Conservation (phyloP, 2,113 vertebrate genomes). For the Sigmodon hispidus region DNA sequence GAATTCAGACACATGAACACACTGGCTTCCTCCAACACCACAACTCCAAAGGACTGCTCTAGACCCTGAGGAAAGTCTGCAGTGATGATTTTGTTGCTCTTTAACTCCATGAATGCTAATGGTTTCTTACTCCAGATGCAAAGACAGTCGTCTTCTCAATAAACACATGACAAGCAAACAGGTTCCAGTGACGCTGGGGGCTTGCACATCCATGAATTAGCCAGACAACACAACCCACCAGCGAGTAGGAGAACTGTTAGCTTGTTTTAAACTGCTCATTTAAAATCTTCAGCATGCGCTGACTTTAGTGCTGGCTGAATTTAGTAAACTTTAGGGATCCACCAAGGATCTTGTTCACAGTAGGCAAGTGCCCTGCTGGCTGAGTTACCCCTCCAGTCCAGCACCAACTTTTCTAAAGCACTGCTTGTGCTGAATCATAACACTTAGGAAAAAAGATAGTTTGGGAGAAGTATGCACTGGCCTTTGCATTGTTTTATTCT, state of each 20-base stretch:
- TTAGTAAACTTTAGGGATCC: neutral
- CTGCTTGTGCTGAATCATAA: neutral
- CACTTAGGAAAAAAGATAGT: constrained; percentile 12
- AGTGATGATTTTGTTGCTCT: constrained; percentile 57
- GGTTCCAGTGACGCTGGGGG: neutral
- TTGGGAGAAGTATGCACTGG: neutral
- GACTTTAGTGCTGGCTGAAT: neutral
- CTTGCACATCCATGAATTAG: constrained; percentile 13
- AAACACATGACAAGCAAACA: constrained; percentile 40
- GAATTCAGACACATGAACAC: too few species aligned
- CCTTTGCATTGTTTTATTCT: neutral
- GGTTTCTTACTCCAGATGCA: constrained; percentile 59
- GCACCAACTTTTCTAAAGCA: neutral
- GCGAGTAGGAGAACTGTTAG: neutral
- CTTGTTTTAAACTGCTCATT: neutral
- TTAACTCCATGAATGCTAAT: constrained; percentile 74
- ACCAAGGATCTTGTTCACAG: neutral
- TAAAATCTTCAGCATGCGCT: neutral
- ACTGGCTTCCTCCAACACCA: constrained; percentile 67
- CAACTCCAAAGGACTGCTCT: constrained; percentile 71
- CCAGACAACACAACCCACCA: neutral
- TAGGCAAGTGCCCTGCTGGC: neutral
- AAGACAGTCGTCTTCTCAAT: constrained; percentile 55
- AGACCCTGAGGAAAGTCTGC: constrained; percentile 65
- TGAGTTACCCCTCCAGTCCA: neutral